Percentiles rank a stretch among this genome's conserved stretches.
Conservation (phyloP, 1,140 invertebrate species). For the Parapsyche elsis region DNA sequence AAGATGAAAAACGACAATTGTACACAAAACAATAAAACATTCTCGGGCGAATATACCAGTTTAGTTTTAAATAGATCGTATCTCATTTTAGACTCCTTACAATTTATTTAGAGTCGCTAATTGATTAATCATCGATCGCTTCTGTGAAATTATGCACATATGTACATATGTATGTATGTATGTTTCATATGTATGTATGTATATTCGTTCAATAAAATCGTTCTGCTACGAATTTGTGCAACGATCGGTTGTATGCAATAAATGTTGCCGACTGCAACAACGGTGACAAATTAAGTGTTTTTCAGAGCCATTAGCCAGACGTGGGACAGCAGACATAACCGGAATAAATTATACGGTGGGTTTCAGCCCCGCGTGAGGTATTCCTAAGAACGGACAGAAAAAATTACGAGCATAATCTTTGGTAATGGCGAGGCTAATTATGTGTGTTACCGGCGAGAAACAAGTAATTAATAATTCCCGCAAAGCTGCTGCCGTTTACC, state of each 20-base stretch:
- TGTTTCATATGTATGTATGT: too few relatives aligned
- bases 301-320: neutral
- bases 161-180: too few relatives aligned
- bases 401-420: constrained; percentile 47
- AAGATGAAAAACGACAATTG: too few relatives aligned
- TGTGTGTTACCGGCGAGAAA: constrained; percentile 46
- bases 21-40: too few relatives aligned
- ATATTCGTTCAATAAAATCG: too few relatives aligned
- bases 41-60: too few relatives aligned
- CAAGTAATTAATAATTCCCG: constrained; percentile 46
- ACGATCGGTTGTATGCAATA: neutral
- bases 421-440: constrained; percentile 49
- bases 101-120: too few relatives aligned
- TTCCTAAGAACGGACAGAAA: constrained; percentile 23
- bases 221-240: neutral
- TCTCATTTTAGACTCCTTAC: too few relatives aligned
- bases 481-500: constrained; percentile 28
- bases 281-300: constrained; percentile 42
- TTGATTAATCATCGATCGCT: too few relatives aligned
- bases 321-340: neutral
- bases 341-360: constrained; percentile 20
- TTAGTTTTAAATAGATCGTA: too few relatives aligned
- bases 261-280: neutral
- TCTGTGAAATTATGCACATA: too few relatives aligned
- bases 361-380: constrained; percentile 27